Evolutionary conservation across 2,797 vertebrate genomes (phyloP).

Genomic region (Lateolabrax maculatus): DNA sequence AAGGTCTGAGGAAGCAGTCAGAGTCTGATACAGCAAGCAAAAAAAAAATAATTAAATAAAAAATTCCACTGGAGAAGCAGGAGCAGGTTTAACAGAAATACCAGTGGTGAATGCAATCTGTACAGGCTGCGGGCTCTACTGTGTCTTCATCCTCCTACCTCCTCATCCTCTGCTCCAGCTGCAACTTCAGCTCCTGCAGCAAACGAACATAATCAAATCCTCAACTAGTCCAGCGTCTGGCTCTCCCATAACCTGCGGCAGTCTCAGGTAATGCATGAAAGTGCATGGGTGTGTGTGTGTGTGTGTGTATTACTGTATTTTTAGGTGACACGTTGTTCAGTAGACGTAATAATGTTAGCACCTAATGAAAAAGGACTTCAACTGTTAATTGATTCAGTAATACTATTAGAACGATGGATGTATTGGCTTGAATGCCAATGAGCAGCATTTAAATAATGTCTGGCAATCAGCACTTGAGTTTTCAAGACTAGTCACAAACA

Average conservation of each 20-base stretch:
- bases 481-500: not conserved
- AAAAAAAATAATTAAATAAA: not conserved
- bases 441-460: not conserved
- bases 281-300: not conserved
- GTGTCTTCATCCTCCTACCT: conserved; percentile 39
- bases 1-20: conserved; percentile 52
- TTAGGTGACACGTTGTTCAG: not conserved
- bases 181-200: conserved; percentile 60
- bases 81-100: conserved; percentile 35
- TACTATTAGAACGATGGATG: not conserved
- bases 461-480: not conserved
- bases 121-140: conserved; percentile 29
- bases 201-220: conserved; percentile 30
- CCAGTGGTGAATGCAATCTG: conserved; percentile 20
- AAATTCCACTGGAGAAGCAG: conserved; percentile 26
- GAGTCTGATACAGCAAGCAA: conserved; percentile 38
- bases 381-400: not conserved
- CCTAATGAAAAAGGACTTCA: not conserved
- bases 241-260: conserved; percentile 31
- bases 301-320: not conserved
- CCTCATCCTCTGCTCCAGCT: conserved; percentile 52
- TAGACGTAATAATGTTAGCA: not conserved
- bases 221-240: conserved; percentile 20
- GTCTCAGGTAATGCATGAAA: conserved; percentile 57
- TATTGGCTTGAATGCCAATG: not conserved